Percentiles rank a stretch among this genome's conserved stretches.
phyloP scores from a whole-genome alignment of 1,140 invertebrate genomes.

The Drosophila arawakana region DNA sequence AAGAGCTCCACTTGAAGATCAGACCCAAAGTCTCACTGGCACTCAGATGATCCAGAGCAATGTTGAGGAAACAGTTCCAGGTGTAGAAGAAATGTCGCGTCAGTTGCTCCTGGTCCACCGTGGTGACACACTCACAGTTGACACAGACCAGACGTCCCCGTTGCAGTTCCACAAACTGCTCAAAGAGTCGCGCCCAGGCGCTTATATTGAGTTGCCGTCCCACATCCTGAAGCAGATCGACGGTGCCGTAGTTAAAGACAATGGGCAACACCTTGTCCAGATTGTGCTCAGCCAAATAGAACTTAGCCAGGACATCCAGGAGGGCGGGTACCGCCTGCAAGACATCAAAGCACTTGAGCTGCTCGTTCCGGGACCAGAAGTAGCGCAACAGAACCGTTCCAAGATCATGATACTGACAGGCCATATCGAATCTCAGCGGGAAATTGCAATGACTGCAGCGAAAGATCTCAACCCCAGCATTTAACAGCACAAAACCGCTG shows the following conservation, averaged over 20 bases:
- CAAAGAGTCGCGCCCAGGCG: constrained; percentile 78
- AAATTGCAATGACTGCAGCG: constrained; percentile 76
- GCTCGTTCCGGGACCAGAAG: constrained; percentile 81
- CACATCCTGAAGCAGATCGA: constrained; percentile 69
- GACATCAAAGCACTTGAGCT: constrained; percentile 81
- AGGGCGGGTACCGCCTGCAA: constrained; percentile 73
- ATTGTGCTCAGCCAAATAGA: constrained; percentile 78
- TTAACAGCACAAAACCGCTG: constrained; percentile 69
- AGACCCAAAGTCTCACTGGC: constrained; percentile 71
- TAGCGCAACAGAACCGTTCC: constrained; percentile 76
- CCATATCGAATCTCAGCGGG: constrained; percentile 73
- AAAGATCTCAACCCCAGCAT: constrained; percentile 62
- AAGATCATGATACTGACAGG: constrained; percentile 75
- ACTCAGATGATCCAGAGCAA: constrained; percentile 70
- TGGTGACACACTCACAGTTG: constrained; percentile 74
- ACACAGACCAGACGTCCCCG: constrained; percentile 70
- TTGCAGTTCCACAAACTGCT: constrained; percentile 79
- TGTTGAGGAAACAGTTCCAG: constrained; percentile 82
- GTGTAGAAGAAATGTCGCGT: constrained; percentile 78
- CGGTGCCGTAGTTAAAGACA: constrained; percentile 74
- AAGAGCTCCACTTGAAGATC: constrained; percentile 81
- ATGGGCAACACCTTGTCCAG: constrained; percentile 79
- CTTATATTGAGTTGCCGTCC: constrained; percentile 61
- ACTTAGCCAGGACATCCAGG: constrained; percentile 76
- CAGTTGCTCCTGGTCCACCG: constrained; percentile 71